Evolutionary conservation across 2,888 invertebrate species (phyloP), one percentile per base, ranked within the genome.

Genomic region (Dryomyza anilis): DNA sequence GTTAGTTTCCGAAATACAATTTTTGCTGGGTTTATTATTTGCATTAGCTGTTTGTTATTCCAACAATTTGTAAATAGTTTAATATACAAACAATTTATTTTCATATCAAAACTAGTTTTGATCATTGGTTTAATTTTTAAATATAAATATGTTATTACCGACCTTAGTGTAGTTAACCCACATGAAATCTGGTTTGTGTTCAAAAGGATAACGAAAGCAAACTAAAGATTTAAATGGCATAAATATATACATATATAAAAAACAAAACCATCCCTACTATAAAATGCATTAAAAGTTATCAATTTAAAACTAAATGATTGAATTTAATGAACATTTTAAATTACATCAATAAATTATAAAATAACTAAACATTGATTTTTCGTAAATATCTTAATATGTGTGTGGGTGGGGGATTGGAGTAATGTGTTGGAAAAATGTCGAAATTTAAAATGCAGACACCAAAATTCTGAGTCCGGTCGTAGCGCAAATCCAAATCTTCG

Each of bases 61-160:
- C 46, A 62, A 62, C 55, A 62, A n/a, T 43, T 45, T 62, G 62
- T 62, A 62, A 62, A 62, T 62, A 62, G 43, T 62, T 62, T 53
- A 62, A 23, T 60, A 60, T 52, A 60, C 39, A 50, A 60, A 27
- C 23, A 25, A 39, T 39, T n/a, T 60, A 57, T 46, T 60, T 60
- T 60, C 60, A 39, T 39, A 60, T 60, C 50, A 50, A 23, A 48
- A 48, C 23, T 3, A 48, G 25, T 57, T 59, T 59, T 59, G 50
- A 59, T 50, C 36, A 33, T 48, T 48, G 59, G 59, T 48, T 59
- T 58, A 52, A 60, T 60, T 60, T 50, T n/a, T n/a, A n/a, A n/a
- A 60, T 52, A 60, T 60, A 27, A 60, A 52, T 60, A 52, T 60
- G 60, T 55, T 36, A 25, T 55, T 33, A 55, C 12, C 50, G 27